Base-by-base conservation (phyloP, 2,888 invertebrate genomes). In the Leuctra nigra region DNA sequence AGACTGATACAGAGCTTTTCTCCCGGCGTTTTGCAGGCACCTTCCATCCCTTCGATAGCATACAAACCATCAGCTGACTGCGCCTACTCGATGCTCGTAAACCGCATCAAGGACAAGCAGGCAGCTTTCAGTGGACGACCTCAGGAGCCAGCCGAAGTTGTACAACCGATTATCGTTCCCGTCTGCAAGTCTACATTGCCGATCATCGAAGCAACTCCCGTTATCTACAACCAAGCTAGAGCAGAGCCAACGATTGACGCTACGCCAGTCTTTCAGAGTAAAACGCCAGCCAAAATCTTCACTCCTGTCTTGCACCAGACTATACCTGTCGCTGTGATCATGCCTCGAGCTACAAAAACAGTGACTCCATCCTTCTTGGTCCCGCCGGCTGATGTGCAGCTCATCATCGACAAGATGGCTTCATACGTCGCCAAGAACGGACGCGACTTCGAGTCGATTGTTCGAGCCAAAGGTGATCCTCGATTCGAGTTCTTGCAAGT, bases 351-450 rank as follows among this genome's bases (percentile, higher is more conserved):
- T 11, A n/a, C n/a, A n/a, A n/a, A n/a, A n/a, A n/a, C n/a, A n/a
- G n/a, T 39, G 18, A 23, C 44, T 23, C 18, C 44, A 1, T 50
- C 50, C 20, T 50, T 50, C 16, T 4, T 47, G 11, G 53, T 53
- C 1, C 96, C 96, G 0, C 86, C 92, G 0, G 84, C 86, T 3
- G 92, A 92, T 64, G 76, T 89, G 1, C 86, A 87, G 68, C 79
- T 88, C 18, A 89, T 98, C 7, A 89, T 99, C 57, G 94, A 96
- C 72, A 95, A 96, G 73, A 95, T 98, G 84, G 97, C 98, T 1
- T 84, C 86, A 61, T 97, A 97, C 71, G 97, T 99, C 0, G 89
- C 92, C 1, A 91, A 93, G 65, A 97, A 97, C 73, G 99, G 98
- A 0, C 82, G 86, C 55, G 89, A 91, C 66, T 97, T 98, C 69